Base-by-base conservation (phyloP, 2,113 vertebrate genomes). In the Gnathonemus echidnorhynchus region DNA sequence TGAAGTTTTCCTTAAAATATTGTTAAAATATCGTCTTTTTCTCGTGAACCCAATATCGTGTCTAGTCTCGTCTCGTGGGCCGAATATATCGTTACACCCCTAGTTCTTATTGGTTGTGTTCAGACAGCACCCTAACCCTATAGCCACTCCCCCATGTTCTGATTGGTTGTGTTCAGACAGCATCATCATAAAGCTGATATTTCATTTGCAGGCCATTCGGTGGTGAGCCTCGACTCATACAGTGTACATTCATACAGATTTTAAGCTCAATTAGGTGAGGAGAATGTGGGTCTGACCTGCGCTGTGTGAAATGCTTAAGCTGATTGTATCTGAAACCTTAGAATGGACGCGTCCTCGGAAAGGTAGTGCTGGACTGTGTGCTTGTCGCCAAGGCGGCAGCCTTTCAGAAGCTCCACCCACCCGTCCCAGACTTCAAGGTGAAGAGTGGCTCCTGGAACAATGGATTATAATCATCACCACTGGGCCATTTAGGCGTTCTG, bases 401-500 rank as follows among this genome's bases (percentile, higher is more conserved):
- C 95, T 88, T 88, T 93, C 39, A 96, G 91, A 58, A 96, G 95
- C 92, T 95, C 95, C 86, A 94, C 93, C 96, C 94, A 97, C 89
- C 95, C 96, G 27, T 96, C 95, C 96, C 95, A 97, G 8, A 95
- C 94, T n/a, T 96, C 95, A 93, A 96, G 90, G 48, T 85, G 92
- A 74, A 97, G 93, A 10, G 90, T 95, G 3, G 88, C 89, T 2
- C 95, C 96, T 97, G 88, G 87, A 92, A 91, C 17, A 90, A 27
- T 42, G 39, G 58, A 52, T 48, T 39, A 74, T 49, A 46, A 9
- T 17, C 3, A 21, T 19, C 19, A 66, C 35, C 15, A 80, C 58
- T 49, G 74, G 45, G n/a, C 50, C 27, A 80, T 52, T 53, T 56
- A 46, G 8, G 31, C 19, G 6, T 52, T 27, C 19, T 19, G n/a